phyloP scores from a whole-genome alignment of 1,140 invertebrate genomes.

The Nixonia krombeini region DNA sequence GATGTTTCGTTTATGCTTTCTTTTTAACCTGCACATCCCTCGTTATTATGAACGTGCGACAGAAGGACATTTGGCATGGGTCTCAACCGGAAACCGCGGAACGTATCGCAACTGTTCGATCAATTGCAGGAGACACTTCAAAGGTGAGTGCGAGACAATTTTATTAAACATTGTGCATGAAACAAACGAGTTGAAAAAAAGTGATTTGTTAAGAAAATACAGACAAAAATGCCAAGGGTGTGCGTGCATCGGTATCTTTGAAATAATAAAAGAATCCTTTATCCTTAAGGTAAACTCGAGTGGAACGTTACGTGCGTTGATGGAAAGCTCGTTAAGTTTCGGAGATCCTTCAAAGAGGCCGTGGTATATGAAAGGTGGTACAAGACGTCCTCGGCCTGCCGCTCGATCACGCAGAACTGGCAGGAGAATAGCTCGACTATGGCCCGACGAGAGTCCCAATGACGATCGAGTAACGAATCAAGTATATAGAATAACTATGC shows the following conservation, averaged over 20 bases:
- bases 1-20: slow-evolving; percentile 70
- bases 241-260: neutral
- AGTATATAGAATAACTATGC: slow-evolving; percentile 42
- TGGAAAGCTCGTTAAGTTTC: slow-evolving; percentile 44
- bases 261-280: too few species aligned
- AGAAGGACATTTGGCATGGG: slow-evolving; percentile 66
- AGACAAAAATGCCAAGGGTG: too few species aligned
- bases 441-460: slow-evolving; percentile 74
- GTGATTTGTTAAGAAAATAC: too few species aligned
- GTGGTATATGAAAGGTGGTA: slow-evolving; percentile 78
- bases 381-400: slow-evolving; percentile 68
- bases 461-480: slow-evolving; percentile 81
- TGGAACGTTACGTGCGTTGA: slow-evolving; percentile 38
- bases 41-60: slow-evolving; percentile 68
- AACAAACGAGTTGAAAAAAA: too few species aligned
- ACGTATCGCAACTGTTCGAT: slow-evolving; percentile 46
- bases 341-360: slow-evolving; percentile 65
- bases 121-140: slow-evolving; percentile 34
- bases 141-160: slow-evolving; percentile 31
- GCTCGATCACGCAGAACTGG: slow-evolving; percentile 66
- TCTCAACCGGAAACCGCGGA: slow-evolving; percentile 53
- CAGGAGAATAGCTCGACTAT: slow-evolving; percentile 69
- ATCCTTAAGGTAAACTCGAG: slow-evolving; percentile 61
- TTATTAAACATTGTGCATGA: neutral
- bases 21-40: slow-evolving; percentile 67